Base-by-base conservation (phyloP, 2,888 invertebrate genomes). In the Epinotia nisella region DNA sequence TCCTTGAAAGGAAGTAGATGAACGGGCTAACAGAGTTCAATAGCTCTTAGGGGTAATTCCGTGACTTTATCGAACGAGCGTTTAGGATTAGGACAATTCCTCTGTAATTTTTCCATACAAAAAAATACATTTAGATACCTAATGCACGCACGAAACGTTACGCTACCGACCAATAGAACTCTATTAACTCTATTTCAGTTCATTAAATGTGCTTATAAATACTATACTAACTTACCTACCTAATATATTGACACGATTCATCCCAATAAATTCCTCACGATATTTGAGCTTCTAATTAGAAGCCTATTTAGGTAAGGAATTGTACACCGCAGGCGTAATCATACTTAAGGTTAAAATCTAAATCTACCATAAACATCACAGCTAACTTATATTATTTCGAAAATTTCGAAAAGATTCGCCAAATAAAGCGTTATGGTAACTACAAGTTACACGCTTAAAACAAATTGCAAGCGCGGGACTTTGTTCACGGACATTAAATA, bases 401-500 rank as follows among this genome's bases (percentile, higher is more conserved):
- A 29, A 64, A 19, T 64, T 29, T 24, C 19, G 19, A 19, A 64
- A 39, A 21, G 35, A 65, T 55, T 35, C 39, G 4, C 35, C 49
- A 17, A 61, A 61, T 67, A 72, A 59, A 55, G 45, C 53, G 41
- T 67, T 35, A 41, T 45, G 21, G 35, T 58, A 51, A 45, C 56
- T 65, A 39, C 58, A 62, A 61, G 67, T 45, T 62, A 55, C 60
- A 61, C 53, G 71, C 45, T 71, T 55, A 55, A 53, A 67, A 72
- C 72, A 62, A 68, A 72, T 72, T 72, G 56, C 56, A 55, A 49
- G 9, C 66, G 49, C 60, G 58, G 39, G 49, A 49, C 56, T 56
- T 60, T 19, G 58, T 70, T 62, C 66, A 60, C 60, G 49, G 72
- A 24, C 56, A 62, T 72, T 73, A 73, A 73, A 69, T 73, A 73